Base-by-base conservation (phyloP, 2,797 vertebrate species). In the Micromesistius poutassou region DNA sequence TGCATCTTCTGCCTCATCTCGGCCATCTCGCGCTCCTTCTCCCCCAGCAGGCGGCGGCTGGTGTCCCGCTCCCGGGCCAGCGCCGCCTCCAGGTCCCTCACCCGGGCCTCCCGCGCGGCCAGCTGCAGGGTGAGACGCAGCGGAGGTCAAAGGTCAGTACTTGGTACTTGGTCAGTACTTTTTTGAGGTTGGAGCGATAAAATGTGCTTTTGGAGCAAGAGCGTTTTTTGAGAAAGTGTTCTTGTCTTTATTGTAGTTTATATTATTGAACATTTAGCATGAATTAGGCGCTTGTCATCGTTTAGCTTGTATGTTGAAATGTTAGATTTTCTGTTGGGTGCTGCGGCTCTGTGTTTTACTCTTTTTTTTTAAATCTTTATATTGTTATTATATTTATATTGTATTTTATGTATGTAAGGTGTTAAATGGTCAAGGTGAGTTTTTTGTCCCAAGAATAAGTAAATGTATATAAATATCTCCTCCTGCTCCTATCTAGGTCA, bases 1-100 rank as follows among this genome's bases (percentile, higher is more conserved):
- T 98, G 97, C 98, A 99, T 99, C 81, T 91, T 92, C 0, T 96
- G 96, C 83, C 97, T 91, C 94, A 99, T 98, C 30, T 99, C 96
- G 0, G 95, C 94, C 97, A 99, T 99, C 90, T 99, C 97, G 33
- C 95, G 83, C 74, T 99, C 98, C 84, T 98, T 99, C 0, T 98
- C 97, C 0, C 95, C 93, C 22, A 99, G 90, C 79, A 96, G 90
- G 7, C 96, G 94, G 0, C 97, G 94, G 55, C 93, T 96, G 73
- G 91, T 93, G 87, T 99, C 98, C 0, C 96, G 92, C 84, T 98
- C 97, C 2, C 97, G 91, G 14, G 95, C 89, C 88, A 98, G 80
- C 0, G 95, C 89, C 0, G 97, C 97, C 88, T 99, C 97, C 86
- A 99, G 85, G 80, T 99, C 97, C 0, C 96, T 93, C 12, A 98